Evolutionary conservation across 2,888 invertebrate species (phyloP).

Genomic region (Bembecia ichneumoniformis): DNA sequence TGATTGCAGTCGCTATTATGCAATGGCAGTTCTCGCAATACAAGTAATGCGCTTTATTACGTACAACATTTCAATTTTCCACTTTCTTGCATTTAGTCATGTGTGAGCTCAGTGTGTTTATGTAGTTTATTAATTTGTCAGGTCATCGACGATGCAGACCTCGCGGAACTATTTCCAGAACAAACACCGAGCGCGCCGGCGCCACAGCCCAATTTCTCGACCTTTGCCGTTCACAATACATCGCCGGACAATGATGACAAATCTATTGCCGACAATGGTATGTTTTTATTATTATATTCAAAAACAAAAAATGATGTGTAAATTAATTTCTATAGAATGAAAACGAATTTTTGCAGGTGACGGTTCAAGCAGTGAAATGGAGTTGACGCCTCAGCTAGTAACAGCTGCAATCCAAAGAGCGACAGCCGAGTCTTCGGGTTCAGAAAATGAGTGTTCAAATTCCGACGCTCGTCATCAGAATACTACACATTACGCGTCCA

Average conservation of each 20-base stretch:
- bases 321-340: neutral
- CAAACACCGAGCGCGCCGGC: constrained; percentile 72
- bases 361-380: constrained; percentile 81
- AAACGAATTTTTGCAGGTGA: constrained; percentile 50
- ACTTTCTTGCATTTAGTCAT: too few relatives aligned
- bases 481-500: constrained; percentile 78
- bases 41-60: too few relatives aligned
- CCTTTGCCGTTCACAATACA: constrained; percentile 53
- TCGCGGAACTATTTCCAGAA: constrained; percentile 84
- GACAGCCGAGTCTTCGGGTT: constrained; percentile 77
- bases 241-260: constrained; percentile 61
- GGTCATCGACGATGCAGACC: constrained; percentile 84
- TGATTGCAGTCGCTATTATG: too few relatives aligned
- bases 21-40: too few relatives aligned
- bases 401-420: constrained; percentile 83
- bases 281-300: constrained; percentile 10
- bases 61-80: too few relatives aligned
- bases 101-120: neutral
- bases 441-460: constrained; percentile 77
- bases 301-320: neutral
- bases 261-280: constrained; percentile 65
- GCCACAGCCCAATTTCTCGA: constrained; percentile 74
- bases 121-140: constrained; percentile 22
- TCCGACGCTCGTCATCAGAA: constrained; percentile 66
- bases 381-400: constrained; percentile 81